Evolutionary conservation across 2,888 invertebrate genomes (phyloP).

Genomic region (Drosophila prolongata): DNA sequence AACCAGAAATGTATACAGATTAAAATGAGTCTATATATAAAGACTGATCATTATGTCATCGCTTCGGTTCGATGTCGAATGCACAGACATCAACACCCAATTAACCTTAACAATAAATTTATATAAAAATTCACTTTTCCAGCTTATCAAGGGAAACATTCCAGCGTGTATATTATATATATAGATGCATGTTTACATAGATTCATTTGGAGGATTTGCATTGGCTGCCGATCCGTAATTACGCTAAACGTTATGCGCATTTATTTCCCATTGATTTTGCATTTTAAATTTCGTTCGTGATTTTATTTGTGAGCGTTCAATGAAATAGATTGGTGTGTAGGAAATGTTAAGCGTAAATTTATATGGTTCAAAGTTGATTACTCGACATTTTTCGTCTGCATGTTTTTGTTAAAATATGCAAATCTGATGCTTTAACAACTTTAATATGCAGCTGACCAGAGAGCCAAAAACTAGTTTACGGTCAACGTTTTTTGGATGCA

Average conservation of each 20-base stretch:
- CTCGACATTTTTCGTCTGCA: constrained; percentile 15
- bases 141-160: constrained; percentile 48
- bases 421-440: constrained; percentile 59
- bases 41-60: constrained; percentile 36
- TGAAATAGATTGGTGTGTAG: constrained; percentile 35
- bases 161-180: not conserved
- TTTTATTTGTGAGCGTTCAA: constrained; percentile 42
- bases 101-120: constrained; percentile 66
- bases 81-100: constrained; percentile 52
- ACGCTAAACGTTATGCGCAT: constrained; percentile 73
- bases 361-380: constrained; percentile 40
- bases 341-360: constrained; percentile 33
- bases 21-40: constrained; percentile 14
- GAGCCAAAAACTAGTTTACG: constrained; percentile 42
- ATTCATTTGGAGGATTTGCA: constrained; percentile 41
- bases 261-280: constrained; percentile 65
- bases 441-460: constrained; percentile 67
- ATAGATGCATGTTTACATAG: constrained; percentile 13
- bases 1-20: constrained; percentile 20
- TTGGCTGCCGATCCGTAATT: constrained; percentile 56
- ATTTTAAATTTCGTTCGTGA: constrained; percentile 53
- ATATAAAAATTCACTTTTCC: constrained; percentile 25
- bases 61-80: not conserved
- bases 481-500: constrained; percentile 25
- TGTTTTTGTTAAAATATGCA: constrained; percentile 62